Base-by-base conservation (phyloP, 2,888 invertebrate genomes). In the Caenorhabditis sp. region DNA sequence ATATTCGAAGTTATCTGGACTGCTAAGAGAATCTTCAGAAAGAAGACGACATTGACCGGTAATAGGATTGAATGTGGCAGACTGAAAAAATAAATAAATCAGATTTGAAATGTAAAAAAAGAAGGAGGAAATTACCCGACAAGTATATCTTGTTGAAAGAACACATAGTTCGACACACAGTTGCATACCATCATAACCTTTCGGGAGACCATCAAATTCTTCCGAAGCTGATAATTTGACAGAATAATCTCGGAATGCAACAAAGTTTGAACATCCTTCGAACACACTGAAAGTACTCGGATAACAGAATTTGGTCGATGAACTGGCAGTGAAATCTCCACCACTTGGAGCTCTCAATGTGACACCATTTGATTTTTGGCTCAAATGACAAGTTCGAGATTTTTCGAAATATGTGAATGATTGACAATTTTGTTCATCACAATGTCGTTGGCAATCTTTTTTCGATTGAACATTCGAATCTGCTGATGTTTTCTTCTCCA, bases 81-180 rank as follows among this genome's bases (percentile, higher is more conserved):
- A 83, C 83, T 84, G 60, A 69, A 82, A 75, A 17, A 37, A 23
- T 4, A 5, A 6, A 23, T 4, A 10, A n/a, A 19, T 55, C 12
- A 36, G n/a, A n/a, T n/a, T 36, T n/a, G 4, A 23, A 10, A 21
- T 26, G 4, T 21, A 55, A 55, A 21, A 58, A 63, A 58, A 19
- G 21, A 51, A 70, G 17, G 14, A 43, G 17, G 2, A 10, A 43
- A 10, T 51, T 58, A 83, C 84, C 67, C 78, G 69, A 69, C 86
- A 86, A 1, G 78, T 73, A 66, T 84, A 86, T 49, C 81, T 77
- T 19, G 74, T 82, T 0, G 83, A 79, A 17, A 87, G 76, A 5
- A 86, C 83, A 60, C 86, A 86, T 36, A 86, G 59, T 62, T 86
- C 86, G 17, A 86, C 76, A 69, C 86, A 86, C n/a, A 82, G 75